Base-by-base conservation (phyloP, 2,797 vertebrate genomes). In the Petrocephalus schoutedeni region DNA sequence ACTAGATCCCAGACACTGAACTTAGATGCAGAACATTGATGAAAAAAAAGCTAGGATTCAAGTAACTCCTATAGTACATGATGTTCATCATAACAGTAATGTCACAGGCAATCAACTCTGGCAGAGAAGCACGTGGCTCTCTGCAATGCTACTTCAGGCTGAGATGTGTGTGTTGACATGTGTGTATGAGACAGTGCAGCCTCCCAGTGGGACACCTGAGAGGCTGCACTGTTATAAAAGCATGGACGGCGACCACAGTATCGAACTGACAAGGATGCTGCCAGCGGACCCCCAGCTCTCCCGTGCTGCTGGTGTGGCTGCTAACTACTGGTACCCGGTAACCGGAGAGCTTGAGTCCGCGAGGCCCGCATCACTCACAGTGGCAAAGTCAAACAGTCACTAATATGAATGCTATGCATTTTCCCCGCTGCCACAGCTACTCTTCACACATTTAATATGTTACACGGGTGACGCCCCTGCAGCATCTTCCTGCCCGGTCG, bases 1-100 rank as follows among this genome's bases (percentile, higher is more conserved):
- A 5, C 84, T 86, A 86, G 53, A n/a, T 71, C 53, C 61, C 87
- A 61, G 32, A 86, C 32, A 57, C 56, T 41, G 36, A 61, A 64
- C 74, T 71, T 45, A 21, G 56, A 86, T n/a, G 71, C 9, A n/a
- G 49, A 84, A 86, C 61, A 83, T 28, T 28, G 77, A 28, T 28
- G 28, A 32, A 8, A 36, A 90, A 67, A 89, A 32, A 85, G 85
- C 58, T 74, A 80, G 86, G 85, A 67, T 89, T 90, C 89, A 89
- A 89, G 89, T 90, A 82, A 57, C 74, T 53, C 84, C 71, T 86
- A n/a, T 85, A 85, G 41, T 56, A 57, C 71, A 83, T 45, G 86
- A 83, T 77, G 45, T 85, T 56, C 58, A 56, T 54, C 86, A 87
- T 16, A 49, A 87, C 14, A 54, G 59, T 71, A 49, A 67, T 1